Conservation (phyloP, 2,797 vertebrate species). For the Poeciliopsis gracilis region DNA sequence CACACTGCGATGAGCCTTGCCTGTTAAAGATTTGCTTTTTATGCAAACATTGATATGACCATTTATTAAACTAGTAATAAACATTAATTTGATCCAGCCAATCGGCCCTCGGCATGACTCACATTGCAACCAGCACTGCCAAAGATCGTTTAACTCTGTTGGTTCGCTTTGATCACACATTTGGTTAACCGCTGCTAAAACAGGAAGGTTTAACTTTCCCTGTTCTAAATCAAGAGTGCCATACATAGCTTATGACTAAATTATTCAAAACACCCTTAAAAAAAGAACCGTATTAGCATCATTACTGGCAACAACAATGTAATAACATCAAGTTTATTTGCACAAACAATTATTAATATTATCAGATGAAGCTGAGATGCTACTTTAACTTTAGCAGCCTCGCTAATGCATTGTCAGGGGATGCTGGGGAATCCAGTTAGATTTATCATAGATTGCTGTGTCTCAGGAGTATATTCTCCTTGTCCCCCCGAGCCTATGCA, state of each 20-base stretch:
- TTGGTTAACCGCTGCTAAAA: neutral
- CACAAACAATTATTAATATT: neutral
- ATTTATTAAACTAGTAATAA: neutral
- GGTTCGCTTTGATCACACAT: neutral
- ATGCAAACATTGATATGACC: neutral
- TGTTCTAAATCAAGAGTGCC: neutral
- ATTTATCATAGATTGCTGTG: conserved; percentile 60
- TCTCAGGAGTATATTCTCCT: conserved; percentile 49
- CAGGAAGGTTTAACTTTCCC: neutral
- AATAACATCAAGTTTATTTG: neutral
- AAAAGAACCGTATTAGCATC: neutral
- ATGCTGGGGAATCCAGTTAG: conserved; percentile 47
- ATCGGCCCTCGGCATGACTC: neutral
- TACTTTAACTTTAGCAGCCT: neutral
- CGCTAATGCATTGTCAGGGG: conserved; percentile 25
- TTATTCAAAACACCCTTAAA: neutral
- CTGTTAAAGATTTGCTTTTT: neutral
- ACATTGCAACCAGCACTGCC: neutral
- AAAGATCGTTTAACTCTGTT: neutral
- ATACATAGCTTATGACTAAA: neutral
- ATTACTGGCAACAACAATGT: neutral
- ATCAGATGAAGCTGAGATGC: neutral
- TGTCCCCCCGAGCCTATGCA: conserved; percentile 60
- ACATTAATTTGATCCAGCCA: neutral
- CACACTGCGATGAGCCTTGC: neutral